A percentile compares a stretch with the other conserved stretches of the same genome.
phyloP scores from a whole-genome alignment of 2,113 vertebrate genomes.

The Ranitomeya variabilis region DNA sequence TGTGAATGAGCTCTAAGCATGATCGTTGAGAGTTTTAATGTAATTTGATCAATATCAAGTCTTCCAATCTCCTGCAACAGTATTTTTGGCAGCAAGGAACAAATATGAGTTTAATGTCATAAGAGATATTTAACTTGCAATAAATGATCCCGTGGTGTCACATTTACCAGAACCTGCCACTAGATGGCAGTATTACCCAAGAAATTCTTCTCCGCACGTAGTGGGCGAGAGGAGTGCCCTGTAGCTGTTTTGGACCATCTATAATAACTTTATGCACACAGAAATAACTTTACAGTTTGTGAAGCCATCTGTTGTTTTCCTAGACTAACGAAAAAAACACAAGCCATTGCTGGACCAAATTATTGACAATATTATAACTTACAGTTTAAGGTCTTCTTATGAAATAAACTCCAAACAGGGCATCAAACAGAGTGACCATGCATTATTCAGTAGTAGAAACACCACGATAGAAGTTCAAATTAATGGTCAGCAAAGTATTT shows the following conservation, averaged over 20 bases:
- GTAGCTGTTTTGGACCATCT: constrained; percentile 15
- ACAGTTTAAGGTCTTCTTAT: background rate
- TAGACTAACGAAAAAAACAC: background rate
- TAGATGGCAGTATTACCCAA: constrained; percentile 45
- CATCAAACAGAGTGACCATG: background rate
- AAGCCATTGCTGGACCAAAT: constrained; percentile 16
- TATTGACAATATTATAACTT: constrained; percentile 23
- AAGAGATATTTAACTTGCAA: background rate
- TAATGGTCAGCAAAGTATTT: background rate
- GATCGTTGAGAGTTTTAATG: no score
- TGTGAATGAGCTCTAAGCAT: no score
- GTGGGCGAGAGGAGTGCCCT: background rate
- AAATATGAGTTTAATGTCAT: no score
- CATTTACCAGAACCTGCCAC: constrained; percentile 8
- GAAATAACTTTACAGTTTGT: constrained; percentile 37
- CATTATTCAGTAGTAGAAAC: background rate
- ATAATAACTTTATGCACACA: constrained; percentile 39
- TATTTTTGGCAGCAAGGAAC: no score
- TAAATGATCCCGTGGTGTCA: background rate
- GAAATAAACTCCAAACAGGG: background rate
- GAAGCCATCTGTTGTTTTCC: constrained; percentile 40
- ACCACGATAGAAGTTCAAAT: background rate
- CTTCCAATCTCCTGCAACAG: no score
- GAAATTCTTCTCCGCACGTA: background rate
- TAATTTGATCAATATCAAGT: no score